Percentiles rank a stretch among this genome's conserved stretches.
phyloP scores from a whole-genome alignment of 1,140 invertebrate genomes.

The Ceratina japonica region DNA sequence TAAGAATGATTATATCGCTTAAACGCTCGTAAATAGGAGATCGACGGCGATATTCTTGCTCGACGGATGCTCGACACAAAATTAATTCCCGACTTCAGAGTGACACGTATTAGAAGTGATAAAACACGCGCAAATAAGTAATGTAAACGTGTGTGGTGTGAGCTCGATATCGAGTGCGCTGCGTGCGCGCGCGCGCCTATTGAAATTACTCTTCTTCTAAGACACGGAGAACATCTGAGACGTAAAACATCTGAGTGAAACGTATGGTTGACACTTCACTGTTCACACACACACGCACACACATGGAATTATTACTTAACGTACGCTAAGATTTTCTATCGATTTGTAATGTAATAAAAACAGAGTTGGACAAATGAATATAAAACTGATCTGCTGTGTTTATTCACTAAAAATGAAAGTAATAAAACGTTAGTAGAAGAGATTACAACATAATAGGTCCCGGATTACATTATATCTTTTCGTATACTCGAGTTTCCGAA shows the following conservation, averaged over 20 bases:
- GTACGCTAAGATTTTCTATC: slow-evolving; percentile 11
- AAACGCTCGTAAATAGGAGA: slow-evolving; percentile 21
- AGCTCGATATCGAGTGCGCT: slow-evolving; percentile 35
- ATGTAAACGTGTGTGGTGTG: slow-evolving; percentile 6
- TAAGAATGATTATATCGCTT: background rate
- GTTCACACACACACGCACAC: too few species aligned
- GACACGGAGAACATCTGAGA: background rate
- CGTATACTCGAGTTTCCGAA: slow-evolving; percentile 31
- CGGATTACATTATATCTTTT: slow-evolving; percentile 29
- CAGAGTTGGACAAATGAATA: slow-evolving; percentile 17
- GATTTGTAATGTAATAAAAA: slow-evolving; percentile 41
- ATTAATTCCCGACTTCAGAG: slow-evolving; percentile 15
- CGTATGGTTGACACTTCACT: slow-evolving; percentile 48
- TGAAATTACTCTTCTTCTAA: background rate
- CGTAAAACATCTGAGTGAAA: slow-evolving; percentile 13
- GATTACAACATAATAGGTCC: slow-evolving; percentile 14
- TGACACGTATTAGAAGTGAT: slow-evolving; percentile 18
- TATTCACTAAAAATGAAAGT: slow-evolving; percentile 47
- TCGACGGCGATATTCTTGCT: slow-evolving; percentile 22
- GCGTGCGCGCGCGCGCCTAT: too few species aligned
- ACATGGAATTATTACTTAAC: slow-evolving; percentile 43
- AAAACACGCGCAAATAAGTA: slow-evolving; percentile 23
- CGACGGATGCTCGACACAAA: background rate
- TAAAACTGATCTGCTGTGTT: slow-evolving; percentile 44
- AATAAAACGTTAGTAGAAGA: slow-evolving; percentile 26